These are phyloP conservation scores for Eulemur albifrons DNA, from an alignment of 2,797 vertebrate species.

Conservation along the genomic window DNA sequence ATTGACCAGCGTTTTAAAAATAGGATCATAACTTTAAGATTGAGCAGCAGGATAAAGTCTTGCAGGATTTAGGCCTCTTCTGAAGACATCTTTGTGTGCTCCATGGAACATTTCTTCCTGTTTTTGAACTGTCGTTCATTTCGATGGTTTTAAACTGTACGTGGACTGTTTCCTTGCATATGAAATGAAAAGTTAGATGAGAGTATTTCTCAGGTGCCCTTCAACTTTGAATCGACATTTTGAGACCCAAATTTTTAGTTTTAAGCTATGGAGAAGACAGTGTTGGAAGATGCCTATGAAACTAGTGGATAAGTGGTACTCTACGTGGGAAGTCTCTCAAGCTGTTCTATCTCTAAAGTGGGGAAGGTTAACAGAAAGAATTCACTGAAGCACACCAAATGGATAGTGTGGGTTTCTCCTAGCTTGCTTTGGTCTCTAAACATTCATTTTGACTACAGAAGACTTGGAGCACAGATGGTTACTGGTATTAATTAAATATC, in stretches of 20 bases:
- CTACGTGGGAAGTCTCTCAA: neutral
- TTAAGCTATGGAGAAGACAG: neutral
- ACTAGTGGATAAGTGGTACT: neutral
- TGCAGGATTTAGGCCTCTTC: neutral
- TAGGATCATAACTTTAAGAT: neutral
- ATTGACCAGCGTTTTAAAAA: neutral
- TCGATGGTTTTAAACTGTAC: neutral
- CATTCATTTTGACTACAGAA: neutral
- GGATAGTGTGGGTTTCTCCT: neutral
- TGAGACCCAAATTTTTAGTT: neutral
- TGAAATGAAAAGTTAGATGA: neutral
- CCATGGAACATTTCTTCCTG: neutral
- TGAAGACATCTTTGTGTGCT: neutral
- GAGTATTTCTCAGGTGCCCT: neutral
- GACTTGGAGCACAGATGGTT: neutral
- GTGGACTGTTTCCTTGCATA: neutral
- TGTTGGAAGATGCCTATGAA: neutral
- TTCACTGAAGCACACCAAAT: neutral
- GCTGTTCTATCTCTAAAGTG: neutral
- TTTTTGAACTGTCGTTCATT: neutral
- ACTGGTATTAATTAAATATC: constrained; percentile 23
- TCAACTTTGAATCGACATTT: constrained; percentile 7
- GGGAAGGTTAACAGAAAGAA: neutral
- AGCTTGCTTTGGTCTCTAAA: neutral
- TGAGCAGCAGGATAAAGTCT: neutral